Base-by-base conservation (phyloP, 2,113 vertebrate species). In the Thymallus thymallus region DNA sequence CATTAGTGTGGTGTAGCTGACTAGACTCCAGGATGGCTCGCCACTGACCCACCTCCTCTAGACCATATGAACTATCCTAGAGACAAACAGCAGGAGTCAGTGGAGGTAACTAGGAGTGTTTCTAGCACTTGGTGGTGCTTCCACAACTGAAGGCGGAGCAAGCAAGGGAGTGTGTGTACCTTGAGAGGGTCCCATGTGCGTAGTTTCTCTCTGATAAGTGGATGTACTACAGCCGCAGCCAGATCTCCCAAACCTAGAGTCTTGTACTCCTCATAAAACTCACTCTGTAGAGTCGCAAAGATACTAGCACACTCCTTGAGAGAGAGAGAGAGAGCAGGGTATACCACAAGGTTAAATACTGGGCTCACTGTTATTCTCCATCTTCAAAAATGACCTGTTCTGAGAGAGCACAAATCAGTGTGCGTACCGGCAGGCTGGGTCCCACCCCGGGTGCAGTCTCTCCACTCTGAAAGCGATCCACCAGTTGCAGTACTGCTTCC, bases 181-280 rank as follows among this genome's bases (percentile, higher is more conserved):
- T 95, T 96, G 24, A 99, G 90, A 1, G 97, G 98, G 76, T 98
- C 95, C 98, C 98, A 99, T 48, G 87, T 93, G 81, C 89, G 90
- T 85, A 99, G 96, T 80, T 95, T 94, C 23, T 97, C 96, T 76
- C 95, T 96, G 81, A 99, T 91, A 45, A 98, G 93, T 0, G 98
- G 98, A 71, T 97, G 95, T 64, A 99, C 94, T 2, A 96, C 96
- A 35, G 96, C 95, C 69, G 95, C 96, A 0, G 97, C 95, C 9
- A 99, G 89, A 81, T 97, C 96, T 1, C 93, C 92, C 14, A 97
- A 90, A 64, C 96, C 97, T 0, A 98, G 94, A 80, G 93, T 92
- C 6, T 96, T 92, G 84, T 99, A 99, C 84, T 99, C 98, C 81
- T 98, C 95, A 0, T 96, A 96, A 87, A 95, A 98, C 66, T 97